phyloP scores from a whole-genome alignment of 1,140 invertebrate species.

The Eumeta japonica region DNA sequence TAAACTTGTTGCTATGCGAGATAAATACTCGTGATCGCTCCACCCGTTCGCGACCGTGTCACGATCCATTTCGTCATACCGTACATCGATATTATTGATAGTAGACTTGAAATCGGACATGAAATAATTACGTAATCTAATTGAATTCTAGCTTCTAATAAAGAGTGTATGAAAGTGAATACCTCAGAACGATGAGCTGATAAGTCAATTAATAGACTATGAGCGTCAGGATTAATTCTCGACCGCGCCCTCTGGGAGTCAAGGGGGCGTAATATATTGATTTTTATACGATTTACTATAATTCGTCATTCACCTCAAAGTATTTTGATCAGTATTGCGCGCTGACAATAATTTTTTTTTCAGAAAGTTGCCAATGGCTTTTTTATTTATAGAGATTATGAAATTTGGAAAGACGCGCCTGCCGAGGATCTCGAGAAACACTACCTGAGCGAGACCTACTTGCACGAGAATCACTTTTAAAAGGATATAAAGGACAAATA shows the following conservation, averaged over 20 bases:
- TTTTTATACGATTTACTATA: no score
- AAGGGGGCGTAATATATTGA: not conserved
- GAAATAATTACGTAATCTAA: constrained; percentile 1
- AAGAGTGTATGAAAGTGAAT: not conserved
- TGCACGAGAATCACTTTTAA: not conserved
- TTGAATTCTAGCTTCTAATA: not conserved
- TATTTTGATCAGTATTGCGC: no score
- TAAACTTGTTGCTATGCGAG: not conserved
- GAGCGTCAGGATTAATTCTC: not conserved
- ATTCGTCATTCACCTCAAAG: no score
- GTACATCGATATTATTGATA: not conserved
- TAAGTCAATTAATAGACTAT: not conserved
- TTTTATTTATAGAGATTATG: constrained; percentile 1
- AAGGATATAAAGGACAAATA: not conserved
- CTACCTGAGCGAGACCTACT: not conserved
- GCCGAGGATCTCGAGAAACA: not conserved
- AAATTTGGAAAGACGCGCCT: not conserved
- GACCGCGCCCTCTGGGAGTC: not conserved
- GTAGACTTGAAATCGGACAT: not conserved
- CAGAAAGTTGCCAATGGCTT: no score
- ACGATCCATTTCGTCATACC: constrained; percentile 1
- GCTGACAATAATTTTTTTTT: no score
- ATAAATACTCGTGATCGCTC: not conserved
- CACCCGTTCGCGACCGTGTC: not conserved
- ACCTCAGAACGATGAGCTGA: constrained; percentile 1